Base-by-base conservation (phyloP, 2,888 invertebrate species). In the Troilus luridus region DNA sequence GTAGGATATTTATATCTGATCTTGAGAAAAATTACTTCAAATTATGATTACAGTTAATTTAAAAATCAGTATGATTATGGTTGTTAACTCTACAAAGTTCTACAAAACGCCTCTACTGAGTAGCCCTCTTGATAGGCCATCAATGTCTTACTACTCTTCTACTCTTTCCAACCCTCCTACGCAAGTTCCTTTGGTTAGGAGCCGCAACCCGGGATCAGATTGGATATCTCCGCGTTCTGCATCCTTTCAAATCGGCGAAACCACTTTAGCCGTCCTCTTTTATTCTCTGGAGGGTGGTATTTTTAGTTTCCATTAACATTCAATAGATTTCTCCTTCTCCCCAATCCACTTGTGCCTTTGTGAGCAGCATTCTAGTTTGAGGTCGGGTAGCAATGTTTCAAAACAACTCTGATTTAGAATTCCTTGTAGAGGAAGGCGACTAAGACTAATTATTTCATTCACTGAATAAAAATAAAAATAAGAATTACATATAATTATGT, bases 231-330 rank as follows among this genome's bases (percentile, higher is more conserved):
- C 1, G 27, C 17, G 72, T 77, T 77, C 72, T 77, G 72, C 27
- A 17, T 41, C 72, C 72, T 77, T 77, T 77, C 72, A 5, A 77
- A 8, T 77, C 41, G 27, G 72, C 72, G 8, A 77, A 77, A 77
- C 72, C 72, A 77, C 72, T 77, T 77, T 41, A 77, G 72, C 41
- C 14, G 27, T 27, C 41, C 72, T 17, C 27, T 41, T 41, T 27
- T 19, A 77, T 77, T 8, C 41, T 41, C 41, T 19, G 9, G 24
- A 27, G 24, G 64, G 64, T 24, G 64, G 27, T 77, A 77, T 77
- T 77, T 77, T 77, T 77, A 77, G 72, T 41, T 77, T 77, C 72
- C 72, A 77, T 77, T 77, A 77, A 17, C 27, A 41, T 77, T 41
- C 72, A 11, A 41, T 77, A 41, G 72, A 77, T 41, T 77, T 41